Percentiles rank a stretch among this genome's conserved stretches.
These are phyloP conservation scores for Tenthredo amoena DNA, from an alignment of 2,888 invertebrate genomes.

Conservation along the genomic window DNA sequence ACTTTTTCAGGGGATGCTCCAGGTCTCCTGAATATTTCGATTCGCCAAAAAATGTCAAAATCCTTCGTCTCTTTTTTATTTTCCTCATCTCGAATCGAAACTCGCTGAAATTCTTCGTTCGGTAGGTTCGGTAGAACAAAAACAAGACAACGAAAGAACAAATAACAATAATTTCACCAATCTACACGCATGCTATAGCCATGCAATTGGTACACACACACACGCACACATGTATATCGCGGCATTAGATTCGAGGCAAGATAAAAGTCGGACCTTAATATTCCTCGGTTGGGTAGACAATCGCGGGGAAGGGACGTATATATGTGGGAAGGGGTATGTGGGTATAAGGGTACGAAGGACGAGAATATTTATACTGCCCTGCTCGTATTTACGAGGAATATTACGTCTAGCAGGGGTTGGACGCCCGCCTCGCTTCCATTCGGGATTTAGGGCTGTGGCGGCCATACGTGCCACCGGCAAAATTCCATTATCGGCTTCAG, in stretches of 20 bases:
- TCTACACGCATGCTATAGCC: background rate
- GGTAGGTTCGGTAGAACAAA: background rate
- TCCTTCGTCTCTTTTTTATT: too few species aligned
- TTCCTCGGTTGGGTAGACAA: slow-evolving; percentile 44
- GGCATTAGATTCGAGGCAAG: background rate
- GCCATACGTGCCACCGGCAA: slow-evolving; percentile 56
- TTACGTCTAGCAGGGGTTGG: slow-evolving; percentile 56
- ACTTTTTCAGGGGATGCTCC: background rate
- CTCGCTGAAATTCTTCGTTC: too few species aligned
- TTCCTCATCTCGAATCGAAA: too few species aligned
- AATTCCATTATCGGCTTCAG: slow-evolving; percentile 75
- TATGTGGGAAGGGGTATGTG: background rate
- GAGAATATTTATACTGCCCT: slow-evolving; percentile 47
- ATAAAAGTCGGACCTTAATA: slow-evolving; percentile 13
- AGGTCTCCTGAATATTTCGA: background rate
- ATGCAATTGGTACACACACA: too few species aligned
- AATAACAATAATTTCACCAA: background rate
- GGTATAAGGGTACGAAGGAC: slow-evolving; percentile 18
- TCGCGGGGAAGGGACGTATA: slow-evolving; percentile 17
- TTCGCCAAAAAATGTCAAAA: background rate
- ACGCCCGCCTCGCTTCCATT: slow-evolving; percentile 52
- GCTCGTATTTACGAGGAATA: slow-evolving; percentile 62
- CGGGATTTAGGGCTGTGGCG: slow-evolving; percentile 61
- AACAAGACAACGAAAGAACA: too few species aligned
- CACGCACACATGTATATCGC: background rate